Evolutionary conservation across 2,888 invertebrate genomes (phyloP), one percentile per base, ranked within the genome.

Genomic region (Cremastinae sp.): DNA sequence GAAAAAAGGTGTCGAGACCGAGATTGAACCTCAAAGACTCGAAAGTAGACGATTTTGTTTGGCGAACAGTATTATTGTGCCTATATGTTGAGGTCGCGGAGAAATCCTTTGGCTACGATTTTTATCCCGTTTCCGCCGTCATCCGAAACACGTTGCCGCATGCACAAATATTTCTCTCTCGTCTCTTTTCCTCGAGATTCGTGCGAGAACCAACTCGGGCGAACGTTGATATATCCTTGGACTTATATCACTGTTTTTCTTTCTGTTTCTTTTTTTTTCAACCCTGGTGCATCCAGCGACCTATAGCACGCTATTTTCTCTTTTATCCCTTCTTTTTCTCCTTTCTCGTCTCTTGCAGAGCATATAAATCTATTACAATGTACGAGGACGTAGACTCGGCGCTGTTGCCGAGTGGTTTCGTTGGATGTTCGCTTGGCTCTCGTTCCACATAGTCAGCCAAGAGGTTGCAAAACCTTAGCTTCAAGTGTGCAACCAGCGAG

Each of bases 351-450:
- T 62, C 20, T 55, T 43, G 74, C 72, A 71, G 53, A 79, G 69
- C 79, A 77, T 80, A 86, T 86, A 87, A 87, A 87, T 88, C 85
- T 84, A 85, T 87, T 87, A 86, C 82, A 80, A 80, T 61, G 70
- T 41, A 69, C 79, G 79, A 82, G 79, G 81, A 83, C 82, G 79
- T 82, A 80, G 18, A 51, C 65, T 35, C 69, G 74, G 74, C 45
- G 74, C 68, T 66, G 64, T 65, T 65, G 75, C 39, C 58, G 64
- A 75, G 73, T 71, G 78, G 75, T 66, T 73, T 59, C 49, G 61
- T 47, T 61, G 71, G 51, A 68, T 64, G 8, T 62, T 49, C 39
- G 59, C 47, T 64, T 64, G 56, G 74, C 56, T 49, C 66, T 41
- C n/a, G 53, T 43, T 8, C n/a, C 66, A 2, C n/a, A n/a, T n/a